Evolutionary conservation across 2,113 vertebrate species (phyloP).

Genomic region (Asarcornis scutulata): DNA sequence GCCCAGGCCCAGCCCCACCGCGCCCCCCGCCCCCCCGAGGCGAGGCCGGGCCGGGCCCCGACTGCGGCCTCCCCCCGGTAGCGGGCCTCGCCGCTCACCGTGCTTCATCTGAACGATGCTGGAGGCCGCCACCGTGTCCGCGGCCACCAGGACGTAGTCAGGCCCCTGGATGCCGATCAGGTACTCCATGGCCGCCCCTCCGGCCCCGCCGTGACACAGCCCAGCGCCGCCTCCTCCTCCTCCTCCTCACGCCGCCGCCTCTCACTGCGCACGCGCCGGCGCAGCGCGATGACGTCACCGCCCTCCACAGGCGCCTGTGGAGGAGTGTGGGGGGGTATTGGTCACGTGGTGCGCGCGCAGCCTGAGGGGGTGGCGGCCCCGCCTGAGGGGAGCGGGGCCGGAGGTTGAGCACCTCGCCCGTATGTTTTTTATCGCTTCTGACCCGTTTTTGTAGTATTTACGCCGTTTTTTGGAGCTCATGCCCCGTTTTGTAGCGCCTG

Average conservation of each 20-base stretch:
- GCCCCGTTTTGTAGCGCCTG: too few relatives aligned
- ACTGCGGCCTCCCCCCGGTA: too few relatives aligned
- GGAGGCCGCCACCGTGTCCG: conserved; percentile 90
- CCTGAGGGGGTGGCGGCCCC: not conserved
- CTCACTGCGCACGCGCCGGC: not conserved
- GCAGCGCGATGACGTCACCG: not conserved
- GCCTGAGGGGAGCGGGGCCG: not conserved
- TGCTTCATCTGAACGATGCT: conserved; percentile 98
- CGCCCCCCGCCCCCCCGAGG: too few relatives aligned
- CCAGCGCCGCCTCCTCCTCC: not conserved
- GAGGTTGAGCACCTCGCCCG: rapidly evolving
- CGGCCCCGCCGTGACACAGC: conserved; percentile 60
- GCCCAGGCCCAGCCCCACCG: too few relatives aligned
- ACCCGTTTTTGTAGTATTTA: too few relatives aligned
- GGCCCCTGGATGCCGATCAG: conserved; percentile 93
- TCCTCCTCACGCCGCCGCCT: not conserved
- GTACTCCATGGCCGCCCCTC: conserved; percentile 86
- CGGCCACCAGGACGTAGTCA: conserved; percentile 92
- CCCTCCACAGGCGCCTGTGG: not conserved
- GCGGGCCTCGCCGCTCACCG: conserved; percentile 76
- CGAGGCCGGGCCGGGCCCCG: not conserved
- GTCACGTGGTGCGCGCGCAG: not conserved
- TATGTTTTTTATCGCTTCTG: too few relatives aligned
- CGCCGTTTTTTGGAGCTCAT: too few relatives aligned
- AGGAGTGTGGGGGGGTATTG: rapidly evolving